Conservation (phyloP, 2,797 vertebrate species). For the Hylomyscus alleni region DNA sequence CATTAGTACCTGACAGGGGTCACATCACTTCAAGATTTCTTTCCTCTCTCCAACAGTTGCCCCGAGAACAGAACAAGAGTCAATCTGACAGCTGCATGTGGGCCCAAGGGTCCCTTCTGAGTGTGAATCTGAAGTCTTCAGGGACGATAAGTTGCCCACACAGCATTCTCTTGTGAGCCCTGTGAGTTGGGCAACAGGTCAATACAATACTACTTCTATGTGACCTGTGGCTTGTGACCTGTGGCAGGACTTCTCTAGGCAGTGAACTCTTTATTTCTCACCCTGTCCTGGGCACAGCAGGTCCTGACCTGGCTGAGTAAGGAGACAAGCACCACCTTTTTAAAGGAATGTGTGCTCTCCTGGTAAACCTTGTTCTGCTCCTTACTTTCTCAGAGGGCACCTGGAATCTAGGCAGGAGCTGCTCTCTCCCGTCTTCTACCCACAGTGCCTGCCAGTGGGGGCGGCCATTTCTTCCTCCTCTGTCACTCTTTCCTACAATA, state of each 20-base stretch:
- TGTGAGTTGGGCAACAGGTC: background rate
- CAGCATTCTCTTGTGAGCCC: background rate
- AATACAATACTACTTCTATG: background rate
- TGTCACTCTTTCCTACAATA: background rate
- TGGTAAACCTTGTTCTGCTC: background rate
- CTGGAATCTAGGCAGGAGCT: background rate
- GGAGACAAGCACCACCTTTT: background rate
- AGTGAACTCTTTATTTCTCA: background rate
- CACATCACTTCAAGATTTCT: background rate
- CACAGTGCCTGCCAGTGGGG: background rate
- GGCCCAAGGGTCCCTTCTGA: background rate
- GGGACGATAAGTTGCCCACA: background rate
- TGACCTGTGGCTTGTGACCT: background rate
- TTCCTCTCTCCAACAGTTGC: background rate
- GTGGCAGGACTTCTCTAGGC: background rate
- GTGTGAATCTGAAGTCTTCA: background rate
- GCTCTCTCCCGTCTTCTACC: background rate
- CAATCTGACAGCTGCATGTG: background rate
- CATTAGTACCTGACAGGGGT: background rate
- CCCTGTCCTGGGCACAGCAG: background rate
- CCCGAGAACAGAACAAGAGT: background rate
- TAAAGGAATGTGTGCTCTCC: background rate
- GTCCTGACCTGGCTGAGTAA: background rate
- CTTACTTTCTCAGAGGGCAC: constrained; percentile 26
- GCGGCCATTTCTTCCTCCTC: background rate